These are phyloP conservation scores for Rhyacophila brunnea DNA, from an alignment of 1,140 invertebrate genomes.

Conservation along the genomic window DNA sequence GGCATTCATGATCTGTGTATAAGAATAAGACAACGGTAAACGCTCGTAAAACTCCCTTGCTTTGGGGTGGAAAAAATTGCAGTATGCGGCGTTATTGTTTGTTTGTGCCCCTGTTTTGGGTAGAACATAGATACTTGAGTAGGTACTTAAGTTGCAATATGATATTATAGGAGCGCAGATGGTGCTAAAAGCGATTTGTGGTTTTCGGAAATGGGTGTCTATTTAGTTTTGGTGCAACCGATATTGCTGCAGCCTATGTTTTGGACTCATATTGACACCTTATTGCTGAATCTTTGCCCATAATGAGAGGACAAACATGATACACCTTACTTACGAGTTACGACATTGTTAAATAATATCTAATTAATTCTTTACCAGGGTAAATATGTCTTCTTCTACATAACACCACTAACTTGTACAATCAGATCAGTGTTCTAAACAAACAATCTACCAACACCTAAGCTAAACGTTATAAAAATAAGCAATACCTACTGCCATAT, in stretches of 20 bases:
- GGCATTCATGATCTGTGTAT: constrained; percentile 3
- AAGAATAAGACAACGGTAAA: constrained; percentile 8
- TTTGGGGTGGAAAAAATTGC: not conserved
- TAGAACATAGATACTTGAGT: too few relatives aligned
- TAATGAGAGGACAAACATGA: not conserved
- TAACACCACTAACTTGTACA: too few relatives aligned
- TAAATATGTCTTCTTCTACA: too few relatives aligned
- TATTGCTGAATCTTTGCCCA: not conserved
- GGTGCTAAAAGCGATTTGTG: constrained; percentile 30
- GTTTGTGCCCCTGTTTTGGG: constrained; percentile 2
- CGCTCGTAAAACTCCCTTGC: constrained; percentile 17
- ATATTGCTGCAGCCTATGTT: constrained; percentile 10
- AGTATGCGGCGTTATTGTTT: constrained; percentile 12
- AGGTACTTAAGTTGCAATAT: constrained; percentile 18
- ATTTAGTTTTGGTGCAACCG: constrained; percentile 21
- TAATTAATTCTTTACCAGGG: too few relatives aligned
- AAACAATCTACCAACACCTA: too few relatives aligned
- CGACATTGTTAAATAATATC: too few relatives aligned
- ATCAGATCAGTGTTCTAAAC: too few relatives aligned
- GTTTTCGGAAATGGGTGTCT: constrained; percentile 24
- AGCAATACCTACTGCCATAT: too few relatives aligned
- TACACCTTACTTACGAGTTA: too few relatives aligned
- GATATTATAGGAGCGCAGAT: constrained; percentile 18
- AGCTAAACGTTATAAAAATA: too few relatives aligned
- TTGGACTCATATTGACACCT: not conserved